Evolutionary conservation across 2,888 invertebrate species (phyloP).

Genomic region (Lasioglossum pauxillum): DNA sequence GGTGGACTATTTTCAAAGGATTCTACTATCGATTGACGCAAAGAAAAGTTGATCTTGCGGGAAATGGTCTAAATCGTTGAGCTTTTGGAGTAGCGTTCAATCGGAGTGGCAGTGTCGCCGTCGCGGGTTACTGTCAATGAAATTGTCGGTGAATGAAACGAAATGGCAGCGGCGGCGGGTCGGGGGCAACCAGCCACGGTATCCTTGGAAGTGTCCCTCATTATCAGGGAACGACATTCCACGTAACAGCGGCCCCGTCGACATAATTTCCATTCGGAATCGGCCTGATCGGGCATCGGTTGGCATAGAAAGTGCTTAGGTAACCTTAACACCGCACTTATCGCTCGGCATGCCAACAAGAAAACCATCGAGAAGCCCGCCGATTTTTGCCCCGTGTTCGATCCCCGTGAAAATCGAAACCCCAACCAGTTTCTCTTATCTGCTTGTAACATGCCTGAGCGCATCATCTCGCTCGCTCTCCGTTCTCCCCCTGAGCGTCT

Average conservation of each 20-base stretch:
- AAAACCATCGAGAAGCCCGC: slow-evolving; percentile 26
- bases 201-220: slow-evolving; percentile 51
- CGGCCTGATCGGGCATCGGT: slow-evolving; percentile 41
- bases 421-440: slow-evolving; percentile 15
- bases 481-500: background rate
- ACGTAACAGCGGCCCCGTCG: slow-evolving; percentile 47
- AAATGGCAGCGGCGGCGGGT: slow-evolving; percentile 4
- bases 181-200: slow-evolving; percentile 11
- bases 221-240: slow-evolving; percentile 57
- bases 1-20: background rate
- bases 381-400: background rate
- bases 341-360: slow-evolving; percentile 45
- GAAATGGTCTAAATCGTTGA: background rate
- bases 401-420: slow-evolving; percentile 16
- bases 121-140: slow-evolving; percentile 9
- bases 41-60: background rate
- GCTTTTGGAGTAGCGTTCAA: background rate
- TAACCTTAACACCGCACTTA: slow-evolving; percentile 56
- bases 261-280: slow-evolving; percentile 61
- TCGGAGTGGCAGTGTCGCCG: background rate
- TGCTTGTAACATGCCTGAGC: background rate
- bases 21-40: too few relatives aligned
- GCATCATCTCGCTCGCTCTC: background rate
- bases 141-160: slow-evolving; percentile 30
- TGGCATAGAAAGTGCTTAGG: slow-evolving; percentile 65